phyloP scores from a whole-genome alignment of 2,888 invertebrate species.

The Dicyrtoma fusca region DNA sequence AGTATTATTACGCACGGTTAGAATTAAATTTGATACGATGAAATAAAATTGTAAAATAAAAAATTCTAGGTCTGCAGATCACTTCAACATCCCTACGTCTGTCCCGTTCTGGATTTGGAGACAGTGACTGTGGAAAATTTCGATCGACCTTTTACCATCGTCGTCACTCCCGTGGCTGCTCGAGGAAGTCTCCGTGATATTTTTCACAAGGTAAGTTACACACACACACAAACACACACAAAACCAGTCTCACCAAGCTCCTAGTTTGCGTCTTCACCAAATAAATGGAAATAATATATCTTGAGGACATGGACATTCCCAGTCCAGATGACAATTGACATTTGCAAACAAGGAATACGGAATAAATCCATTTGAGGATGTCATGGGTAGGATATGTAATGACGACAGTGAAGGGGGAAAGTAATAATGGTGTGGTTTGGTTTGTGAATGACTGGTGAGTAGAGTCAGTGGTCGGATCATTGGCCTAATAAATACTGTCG shows the following conservation, averaged over 20 bases:
- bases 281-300: not conserved
- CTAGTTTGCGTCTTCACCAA: too few relatives aligned
- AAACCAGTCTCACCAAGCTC: too few relatives aligned
- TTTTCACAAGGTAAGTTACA: constrained; percentile 73
- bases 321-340: not conserved
- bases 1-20: too few relatives aligned
- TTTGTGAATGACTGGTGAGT: constrained; percentile 29
- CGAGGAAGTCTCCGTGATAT: constrained; percentile 87
- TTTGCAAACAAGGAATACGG: not conserved
- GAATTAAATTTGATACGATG: constrained; percentile 1
- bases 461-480: constrained; percentile 80
- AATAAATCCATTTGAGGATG: too few relatives aligned
- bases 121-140: constrained; percentile 60
- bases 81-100: constrained; percentile 89
- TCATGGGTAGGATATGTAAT: too few relatives aligned
- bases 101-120: constrained; percentile 84
- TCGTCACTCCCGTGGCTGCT: constrained; percentile 81
- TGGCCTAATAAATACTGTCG: constrained; percentile 76
- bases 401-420: too few relatives aligned
- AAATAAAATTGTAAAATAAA: not conserved
- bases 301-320: not conserved
- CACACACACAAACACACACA: not conserved
- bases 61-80: constrained; percentile 73
- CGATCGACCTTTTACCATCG: constrained; percentile 65
- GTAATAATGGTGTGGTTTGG: too few relatives aligned